phyloP scores from a whole-genome alignment of 2,888 invertebrate genomes.

The Nipponacmea schrenckii region DNA sequence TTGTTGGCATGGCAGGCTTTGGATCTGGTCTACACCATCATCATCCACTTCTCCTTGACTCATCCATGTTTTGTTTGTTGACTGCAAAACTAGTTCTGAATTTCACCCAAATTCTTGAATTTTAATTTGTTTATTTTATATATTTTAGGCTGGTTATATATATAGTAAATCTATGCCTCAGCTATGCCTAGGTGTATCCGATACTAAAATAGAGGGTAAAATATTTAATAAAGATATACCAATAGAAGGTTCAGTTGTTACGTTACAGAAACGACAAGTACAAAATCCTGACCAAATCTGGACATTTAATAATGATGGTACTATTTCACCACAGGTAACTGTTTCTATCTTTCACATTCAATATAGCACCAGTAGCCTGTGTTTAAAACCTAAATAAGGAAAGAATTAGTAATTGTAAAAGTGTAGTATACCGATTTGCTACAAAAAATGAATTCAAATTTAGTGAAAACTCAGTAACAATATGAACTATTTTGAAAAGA shows the following conservation, averaged over 20 bases:
- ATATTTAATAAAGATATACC: conserved; percentile 34
- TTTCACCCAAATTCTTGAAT: too few relatives aligned
- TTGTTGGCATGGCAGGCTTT: too few relatives aligned
- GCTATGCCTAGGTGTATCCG: conserved; percentile 58
- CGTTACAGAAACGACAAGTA: conserved; percentile 55
- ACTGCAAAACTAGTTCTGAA: too few relatives aligned
- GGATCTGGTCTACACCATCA: too few relatives aligned
- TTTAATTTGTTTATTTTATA: too few relatives aligned
- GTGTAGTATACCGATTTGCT: too few relatives aligned
- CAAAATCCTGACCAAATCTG: conserved; percentile 59
- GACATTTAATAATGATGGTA: conserved; percentile 62
- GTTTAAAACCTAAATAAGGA: not conserved
- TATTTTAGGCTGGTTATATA: conserved; percentile 60
- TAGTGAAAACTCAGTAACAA: too few relatives aligned
- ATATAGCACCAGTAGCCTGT: not conserved
- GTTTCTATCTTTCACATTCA: not conserved
- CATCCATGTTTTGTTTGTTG: too few relatives aligned
- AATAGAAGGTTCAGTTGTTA: conserved; percentile 56
- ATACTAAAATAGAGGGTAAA: conserved; percentile 42
- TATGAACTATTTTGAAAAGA: too few relatives aligned
- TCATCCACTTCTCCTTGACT: too few relatives aligned
- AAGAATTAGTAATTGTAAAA: too few relatives aligned
- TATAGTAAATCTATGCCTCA: conserved; percentile 61
- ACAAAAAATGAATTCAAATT: too few relatives aligned
- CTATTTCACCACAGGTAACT: conserved; percentile 53